phyloP scores from a whole-genome alignment of 2,113 vertebrate genomes.

The Piliocolobus tephrosceles region DNA sequence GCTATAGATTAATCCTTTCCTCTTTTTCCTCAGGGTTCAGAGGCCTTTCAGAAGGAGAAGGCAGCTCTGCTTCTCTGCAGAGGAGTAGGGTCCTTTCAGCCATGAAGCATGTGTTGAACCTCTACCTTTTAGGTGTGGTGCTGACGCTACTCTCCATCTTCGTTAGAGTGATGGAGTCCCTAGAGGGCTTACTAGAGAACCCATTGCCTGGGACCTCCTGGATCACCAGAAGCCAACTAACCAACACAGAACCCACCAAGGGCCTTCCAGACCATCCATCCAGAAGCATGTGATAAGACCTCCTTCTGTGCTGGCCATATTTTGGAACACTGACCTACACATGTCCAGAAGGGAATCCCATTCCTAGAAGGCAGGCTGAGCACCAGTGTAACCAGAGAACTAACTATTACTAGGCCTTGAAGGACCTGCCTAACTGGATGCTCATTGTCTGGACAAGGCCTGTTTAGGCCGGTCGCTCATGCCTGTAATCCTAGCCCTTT shows the following conservation, averaged over 20 bases:
- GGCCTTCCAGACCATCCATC: slow-evolving; percentile 63
- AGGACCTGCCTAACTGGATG: background rate
- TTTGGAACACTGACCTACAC: slow-evolving; percentile 4
- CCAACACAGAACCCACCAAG: slow-evolving; percentile 11
- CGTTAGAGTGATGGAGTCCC: slow-evolving; percentile 62
- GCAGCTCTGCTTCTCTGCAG: background rate
- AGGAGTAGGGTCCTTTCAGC: background rate
- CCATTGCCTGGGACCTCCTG: slow-evolving; percentile 6
- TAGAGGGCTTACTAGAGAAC: slow-evolving; percentile 54
- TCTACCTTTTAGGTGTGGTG: slow-evolving; percentile 72
- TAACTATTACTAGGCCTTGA: slow-evolving; percentile 8
- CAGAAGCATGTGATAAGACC: slow-evolving; percentile 48
- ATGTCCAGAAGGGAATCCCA: background rate
- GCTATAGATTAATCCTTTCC: background rate
- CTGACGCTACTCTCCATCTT: slow-evolving; percentile 70
- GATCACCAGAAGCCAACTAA: slow-evolving; percentile 45
- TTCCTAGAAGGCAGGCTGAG: background rate
- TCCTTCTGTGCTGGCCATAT: background rate
- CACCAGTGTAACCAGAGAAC: slow-evolving; percentile 11
- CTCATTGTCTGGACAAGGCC: background rate
- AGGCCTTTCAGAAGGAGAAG: slow-evolving; percentile 24
- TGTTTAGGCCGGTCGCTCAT: too few relatives aligned
- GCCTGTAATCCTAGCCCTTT: too few relatives aligned
- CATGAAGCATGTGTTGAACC: slow-evolving; percentile 64
- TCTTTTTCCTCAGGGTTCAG: slow-evolving; percentile 52